Percentiles rank a stretch among this genome's conserved stretches.
These are phyloP conservation scores for Rhinolophus ferrumequinum DNA, from an alignment of 2,113 vertebrate genomes.

Conservation along the genomic window DNA sequence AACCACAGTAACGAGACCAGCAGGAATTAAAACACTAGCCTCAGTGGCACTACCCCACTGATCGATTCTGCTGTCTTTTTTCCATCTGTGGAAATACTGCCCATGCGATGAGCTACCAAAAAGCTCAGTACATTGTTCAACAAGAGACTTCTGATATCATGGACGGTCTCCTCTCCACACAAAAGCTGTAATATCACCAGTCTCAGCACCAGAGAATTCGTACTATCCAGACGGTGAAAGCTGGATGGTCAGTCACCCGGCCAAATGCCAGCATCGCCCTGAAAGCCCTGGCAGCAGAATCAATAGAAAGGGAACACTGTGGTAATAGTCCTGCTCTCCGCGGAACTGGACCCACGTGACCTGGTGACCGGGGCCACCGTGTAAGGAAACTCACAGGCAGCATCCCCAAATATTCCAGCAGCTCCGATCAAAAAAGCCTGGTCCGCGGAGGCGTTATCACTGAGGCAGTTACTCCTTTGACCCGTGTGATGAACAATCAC, in stretches of 20 bases:
- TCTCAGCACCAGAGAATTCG: rapidly evolving
- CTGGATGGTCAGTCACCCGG: background rate
- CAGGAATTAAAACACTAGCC: background rate
- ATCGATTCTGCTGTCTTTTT: background rate
- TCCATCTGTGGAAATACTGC: background rate
- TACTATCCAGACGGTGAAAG: too few relatives aligned
- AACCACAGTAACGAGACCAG: background rate
- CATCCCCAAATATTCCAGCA: rapidly evolving
- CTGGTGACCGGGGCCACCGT: rapidly evolving
- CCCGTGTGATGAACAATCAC: too few relatives aligned
- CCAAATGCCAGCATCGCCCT: background rate
- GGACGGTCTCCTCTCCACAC: too few relatives aligned
- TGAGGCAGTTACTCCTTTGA: rapidly evolving
- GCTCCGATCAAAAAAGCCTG: background rate
- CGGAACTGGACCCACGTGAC: rapidly evolving
- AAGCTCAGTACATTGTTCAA: background rate
- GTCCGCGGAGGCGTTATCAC: rapidly evolving
- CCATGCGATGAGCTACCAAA: rapidly evolving
- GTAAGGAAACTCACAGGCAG: rapidly evolving
- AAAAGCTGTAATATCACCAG: background rate
- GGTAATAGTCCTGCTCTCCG: rapidly evolving
- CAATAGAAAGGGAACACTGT: rapidly evolving
- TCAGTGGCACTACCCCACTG: background rate
- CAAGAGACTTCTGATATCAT: rapidly evolving
- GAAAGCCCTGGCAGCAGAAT: background rate